A percentile compares a stretch with the other conserved stretches of the same genome.
Evolutionary conservation across 2,888 invertebrate species (phyloP).

Genomic region (Caenorhabditis panamensis): DNA sequence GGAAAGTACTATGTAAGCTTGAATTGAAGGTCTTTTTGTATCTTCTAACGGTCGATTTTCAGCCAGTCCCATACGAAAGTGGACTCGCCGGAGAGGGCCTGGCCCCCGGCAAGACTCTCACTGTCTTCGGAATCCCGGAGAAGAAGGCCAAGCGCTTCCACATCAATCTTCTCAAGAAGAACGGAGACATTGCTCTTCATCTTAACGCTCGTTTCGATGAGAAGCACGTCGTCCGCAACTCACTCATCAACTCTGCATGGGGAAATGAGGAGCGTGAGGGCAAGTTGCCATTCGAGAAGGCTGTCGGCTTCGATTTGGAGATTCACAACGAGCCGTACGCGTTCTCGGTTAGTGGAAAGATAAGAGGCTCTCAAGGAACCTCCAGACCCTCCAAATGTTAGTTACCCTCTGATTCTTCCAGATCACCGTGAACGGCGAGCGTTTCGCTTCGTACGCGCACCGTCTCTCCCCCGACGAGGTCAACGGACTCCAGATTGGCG

Average conservation of each 20-base stretch:
- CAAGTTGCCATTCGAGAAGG: constrained; percentile 75
- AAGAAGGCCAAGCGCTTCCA: constrained; percentile 79
- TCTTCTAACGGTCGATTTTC: constrained; percentile 46
- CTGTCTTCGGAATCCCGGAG: constrained; percentile 78
- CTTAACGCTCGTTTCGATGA: constrained; percentile 74
- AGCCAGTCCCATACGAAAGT: constrained; percentile 80
- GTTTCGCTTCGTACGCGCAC: constrained; percentile 81
- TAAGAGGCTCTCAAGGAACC: not conserved
- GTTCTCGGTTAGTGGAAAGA: constrained; percentile 64
- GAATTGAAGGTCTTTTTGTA: not conserved
- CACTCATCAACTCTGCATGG: constrained; percentile 72
- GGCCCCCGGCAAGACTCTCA: constrained; percentile 78
- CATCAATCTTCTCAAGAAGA: constrained; percentile 74
- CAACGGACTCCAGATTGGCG: constrained; percentile 80
- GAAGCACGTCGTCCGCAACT: constrained; percentile 74
- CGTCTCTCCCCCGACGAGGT: constrained; percentile 80
- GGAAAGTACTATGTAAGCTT: constrained; percentile 80
- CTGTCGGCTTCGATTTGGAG: constrained; percentile 70
- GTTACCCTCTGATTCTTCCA: constrained; percentile 56
- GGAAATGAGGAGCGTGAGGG: constrained; percentile 76
- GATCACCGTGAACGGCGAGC: constrained; percentile 81
- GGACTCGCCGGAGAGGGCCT: constrained; percentile 79
- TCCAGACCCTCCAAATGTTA: not conserved
- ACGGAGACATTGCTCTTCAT: constrained; percentile 75
- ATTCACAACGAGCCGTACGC: constrained; percentile 75